Conservation (phyloP, 1,140 invertebrate species). For the Danaus melanippus region DNA sequence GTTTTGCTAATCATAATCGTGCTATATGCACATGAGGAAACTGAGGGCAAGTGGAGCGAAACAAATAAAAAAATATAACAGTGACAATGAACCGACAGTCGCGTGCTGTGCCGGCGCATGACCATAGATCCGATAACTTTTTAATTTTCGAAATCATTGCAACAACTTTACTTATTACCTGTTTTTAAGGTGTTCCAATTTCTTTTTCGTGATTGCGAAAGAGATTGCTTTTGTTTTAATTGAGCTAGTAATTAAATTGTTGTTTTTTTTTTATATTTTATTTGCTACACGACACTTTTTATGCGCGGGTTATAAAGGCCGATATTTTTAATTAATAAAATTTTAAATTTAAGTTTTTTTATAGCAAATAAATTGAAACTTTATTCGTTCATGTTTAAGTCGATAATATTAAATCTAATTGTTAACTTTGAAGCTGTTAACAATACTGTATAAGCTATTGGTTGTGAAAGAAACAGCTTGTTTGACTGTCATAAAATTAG, state of each 20-base stretch:
- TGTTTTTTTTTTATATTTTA: too few relatives aligned
- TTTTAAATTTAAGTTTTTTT: too few relatives aligned
- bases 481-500: constrained; percentile 32
- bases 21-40: constrained; percentile 27
- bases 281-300: too few relatives aligned
- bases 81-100: constrained; percentile 45
- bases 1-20: constrained; percentile 15
- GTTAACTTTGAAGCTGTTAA: constrained; percentile 22
- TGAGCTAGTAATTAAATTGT: too few relatives aligned
- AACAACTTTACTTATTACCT: neutral
- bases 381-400: too few relatives aligned
- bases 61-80: constrained; percentile 16
- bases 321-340: too few relatives aligned
- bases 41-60: constrained; percentile 32
- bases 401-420: too few relatives aligned
- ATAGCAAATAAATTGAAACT: too few relatives aligned
- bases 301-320: too few relatives aligned
- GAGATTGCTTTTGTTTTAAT: too few relatives aligned
- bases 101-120: constrained; percentile 24
- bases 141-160: constrained; percentile 36
- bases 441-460: constrained; percentile 12
- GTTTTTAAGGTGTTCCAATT: too few relatives aligned
- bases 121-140: constrained; percentile 25
- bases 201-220: too few relatives aligned
- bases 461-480: constrained; percentile 30